Base-by-base conservation (phyloP, 2,888 invertebrate genomes). In the Cheilosia urbana region DNA sequence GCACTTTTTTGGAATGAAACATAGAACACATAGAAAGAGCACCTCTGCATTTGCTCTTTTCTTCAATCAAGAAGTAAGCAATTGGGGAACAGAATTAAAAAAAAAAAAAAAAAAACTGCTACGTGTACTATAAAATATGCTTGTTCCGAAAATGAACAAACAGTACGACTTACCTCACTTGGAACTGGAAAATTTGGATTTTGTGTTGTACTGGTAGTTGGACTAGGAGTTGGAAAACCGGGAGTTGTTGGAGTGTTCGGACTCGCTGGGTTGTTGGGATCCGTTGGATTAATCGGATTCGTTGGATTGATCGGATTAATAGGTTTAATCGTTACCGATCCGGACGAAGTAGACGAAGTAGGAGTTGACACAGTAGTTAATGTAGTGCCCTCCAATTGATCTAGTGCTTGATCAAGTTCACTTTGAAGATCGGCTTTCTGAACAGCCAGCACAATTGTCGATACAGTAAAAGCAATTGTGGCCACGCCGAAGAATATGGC, bases 391-490 rank as follows among this genome's bases (percentile, higher is more conserved):
- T 90, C 90, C 30, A 91, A 79, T 72, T 91, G 90, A 63, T 90
- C 88, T 19, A 89, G 66, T 0, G 91, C 91, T 87, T 90, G 89
- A 79, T 90, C 89, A 3, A 92, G 85, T 40, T 91, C 91, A 73
- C 90, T 76, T 72, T 90, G 87, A 55, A 91, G 82, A n/a, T 89
- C 88, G 0, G 90, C 84, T 6, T 93, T 93, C 58, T 93, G 89
- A 4, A 93, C 92, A 1, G 93, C 93, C 69, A 94, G 89, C 5
- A 93, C 92, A 75, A 94, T 91, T 1, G 94, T 94, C 0, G 94
- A 93, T n/a, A 94, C 90, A 24, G 93, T 91, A 42, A 95, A 93
- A 21, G 89, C 91, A 9, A 88, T 89, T 27, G 92, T 87, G 53
- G 90, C 90, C 9, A 91, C 60, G 37, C 89, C 90, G 27, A 91